phyloP scores from a whole-genome alignment of 2,113 vertebrate genomes.

The Atractosteus spatula region DNA sequence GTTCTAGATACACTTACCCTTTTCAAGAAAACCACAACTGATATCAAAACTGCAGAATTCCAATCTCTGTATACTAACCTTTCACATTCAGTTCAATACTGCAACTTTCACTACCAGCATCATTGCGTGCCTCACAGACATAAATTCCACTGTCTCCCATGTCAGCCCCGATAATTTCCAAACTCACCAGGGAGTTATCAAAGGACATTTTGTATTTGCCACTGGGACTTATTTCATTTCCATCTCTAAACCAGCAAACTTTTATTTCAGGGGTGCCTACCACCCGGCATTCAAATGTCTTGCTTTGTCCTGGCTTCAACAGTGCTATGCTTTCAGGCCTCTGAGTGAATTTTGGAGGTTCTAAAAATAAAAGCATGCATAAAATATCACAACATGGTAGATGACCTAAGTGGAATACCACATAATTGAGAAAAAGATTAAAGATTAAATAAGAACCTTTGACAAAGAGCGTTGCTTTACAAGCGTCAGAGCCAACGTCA shows the following conservation, averaged over 20 bases:
- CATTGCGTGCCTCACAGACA: constrained; percentile 92
- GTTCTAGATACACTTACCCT: not conserved
- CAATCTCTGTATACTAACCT: constrained; percentile 71
- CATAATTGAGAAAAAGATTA: constrained; percentile 2
- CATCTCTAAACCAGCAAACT: constrained; percentile 88
- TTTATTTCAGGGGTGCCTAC: constrained; percentile 89
- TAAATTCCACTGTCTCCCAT: constrained; percentile 84
- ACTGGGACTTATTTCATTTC: constrained; percentile 79
- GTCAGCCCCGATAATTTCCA: constrained; percentile 74
- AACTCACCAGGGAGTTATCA: constrained; percentile 75
- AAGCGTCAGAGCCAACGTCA: constrained; percentile 85
- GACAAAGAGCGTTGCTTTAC: constrained; percentile 84
- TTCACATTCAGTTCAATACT: constrained; percentile 91
- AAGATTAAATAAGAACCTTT: constrained; percentile 77
- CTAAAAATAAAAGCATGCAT: constrained; percentile 58
- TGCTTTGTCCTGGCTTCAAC: constrained; percentile 81
- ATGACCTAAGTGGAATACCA: not conserved
- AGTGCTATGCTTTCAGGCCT: constrained; percentile 82
- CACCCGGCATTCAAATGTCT: constrained; percentile 88
- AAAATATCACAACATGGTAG: constrained; percentile 19
- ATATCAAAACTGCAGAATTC: not conserved
- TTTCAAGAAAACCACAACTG: not conserved
- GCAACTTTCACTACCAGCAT: constrained; percentile 93
- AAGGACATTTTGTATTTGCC: constrained; percentile 75
- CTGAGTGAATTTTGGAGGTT: constrained; percentile 86